These are phyloP conservation scores for Chanos chanos DNA, from an alignment of 2,797 vertebrate species.

Conservation along the genomic window DNA sequence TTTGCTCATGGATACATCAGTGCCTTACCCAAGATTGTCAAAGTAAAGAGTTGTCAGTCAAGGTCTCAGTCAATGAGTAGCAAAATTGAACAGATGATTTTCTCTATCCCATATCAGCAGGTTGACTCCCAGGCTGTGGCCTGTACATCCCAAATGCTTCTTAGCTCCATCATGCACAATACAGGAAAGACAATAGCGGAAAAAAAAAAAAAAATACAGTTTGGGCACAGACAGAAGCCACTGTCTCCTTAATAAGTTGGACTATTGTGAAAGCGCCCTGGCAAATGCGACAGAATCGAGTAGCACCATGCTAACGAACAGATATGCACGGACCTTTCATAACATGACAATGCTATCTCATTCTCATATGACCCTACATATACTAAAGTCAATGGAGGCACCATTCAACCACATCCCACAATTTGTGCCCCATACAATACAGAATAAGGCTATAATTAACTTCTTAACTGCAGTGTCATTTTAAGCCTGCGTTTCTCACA, in stretches of 20 bases:
- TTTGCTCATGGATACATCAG: too few species aligned
- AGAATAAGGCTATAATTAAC: too few species aligned
- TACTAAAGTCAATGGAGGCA: slow-evolving; percentile 6
- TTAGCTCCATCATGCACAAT: slow-evolving; percentile 15
- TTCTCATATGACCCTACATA: slow-evolving; percentile 17
- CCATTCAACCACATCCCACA: slow-evolving; percentile 12
- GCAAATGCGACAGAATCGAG: slow-evolving; percentile 10
- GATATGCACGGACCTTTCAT: slow-evolving; percentile 17
- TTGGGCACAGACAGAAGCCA: slow-evolving; percentile 8
- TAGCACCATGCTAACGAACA: slow-evolving; percentile 1
- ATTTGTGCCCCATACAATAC: too few species aligned
- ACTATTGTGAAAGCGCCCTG: slow-evolving; percentile 28
- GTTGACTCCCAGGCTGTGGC: too few species aligned
- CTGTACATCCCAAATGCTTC: too few species aligned
- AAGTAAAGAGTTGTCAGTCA: too few species aligned
- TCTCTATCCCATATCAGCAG: too few species aligned
- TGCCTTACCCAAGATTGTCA: too few species aligned
- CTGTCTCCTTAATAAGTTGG: slow-evolving; percentile 16
- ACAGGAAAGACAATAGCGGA: slow-evolving; percentile 21
- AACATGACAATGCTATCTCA: slow-evolving; percentile 33
- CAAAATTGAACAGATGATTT: too few species aligned
- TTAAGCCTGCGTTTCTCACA: too few species aligned
- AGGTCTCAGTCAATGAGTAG: too few species aligned
- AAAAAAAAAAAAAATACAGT: slow-evolving; percentile 19
- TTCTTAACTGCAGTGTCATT: too few species aligned